Percentiles rank a stretch among this genome's conserved stretches.
Evolutionary conservation across 2,797 vertebrate genomes (phyloP).

Genomic region (Schizothorax lantsangensis): DNA sequence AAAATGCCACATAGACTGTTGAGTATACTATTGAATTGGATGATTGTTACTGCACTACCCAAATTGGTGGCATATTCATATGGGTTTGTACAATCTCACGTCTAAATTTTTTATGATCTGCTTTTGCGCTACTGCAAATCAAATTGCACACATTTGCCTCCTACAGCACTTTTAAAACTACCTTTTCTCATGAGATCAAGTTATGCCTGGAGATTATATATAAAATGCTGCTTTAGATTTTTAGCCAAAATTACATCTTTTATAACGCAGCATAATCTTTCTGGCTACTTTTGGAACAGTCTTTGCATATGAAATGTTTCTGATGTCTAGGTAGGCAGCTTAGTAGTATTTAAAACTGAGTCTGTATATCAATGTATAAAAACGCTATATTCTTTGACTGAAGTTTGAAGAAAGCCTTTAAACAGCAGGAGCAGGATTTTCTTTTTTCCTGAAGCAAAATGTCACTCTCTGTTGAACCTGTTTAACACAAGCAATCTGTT

Average conservation of each 20-base stretch:
- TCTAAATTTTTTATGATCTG: neutral
- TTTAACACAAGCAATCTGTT: slow-evolving; percentile 22
- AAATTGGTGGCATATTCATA: neutral
- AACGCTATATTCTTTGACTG: neutral
- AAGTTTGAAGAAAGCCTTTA: neutral
- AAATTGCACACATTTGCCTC: neutral
- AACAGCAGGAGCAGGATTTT: neutral
- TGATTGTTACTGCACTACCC: neutral
- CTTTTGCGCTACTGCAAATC: neutral
- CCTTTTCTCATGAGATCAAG: neutral
- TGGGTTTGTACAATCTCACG: neutral
- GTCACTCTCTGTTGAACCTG: slow-evolving; percentile 26
- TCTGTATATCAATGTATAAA: slow-evolving; percentile 18
- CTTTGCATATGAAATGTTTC: slow-evolving; percentile 2
- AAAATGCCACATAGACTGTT: neutral
- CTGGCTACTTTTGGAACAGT: neutral
- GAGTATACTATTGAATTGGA: neutral
- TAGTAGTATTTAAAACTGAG: neutral
- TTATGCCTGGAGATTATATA: neutral
- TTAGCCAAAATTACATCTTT: neutral
- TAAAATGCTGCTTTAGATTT: slow-evolving; percentile 4
- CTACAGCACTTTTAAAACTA: neutral
- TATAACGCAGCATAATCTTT: neutral
- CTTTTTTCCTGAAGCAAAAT: slow-evolving; percentile 13
- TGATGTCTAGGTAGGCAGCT: neutral